These are phyloP conservation scores for Taeniopygia guttata DNA, from an alignment of 2,797 vertebrate genomes.

Conservation along the genomic window DNA sequence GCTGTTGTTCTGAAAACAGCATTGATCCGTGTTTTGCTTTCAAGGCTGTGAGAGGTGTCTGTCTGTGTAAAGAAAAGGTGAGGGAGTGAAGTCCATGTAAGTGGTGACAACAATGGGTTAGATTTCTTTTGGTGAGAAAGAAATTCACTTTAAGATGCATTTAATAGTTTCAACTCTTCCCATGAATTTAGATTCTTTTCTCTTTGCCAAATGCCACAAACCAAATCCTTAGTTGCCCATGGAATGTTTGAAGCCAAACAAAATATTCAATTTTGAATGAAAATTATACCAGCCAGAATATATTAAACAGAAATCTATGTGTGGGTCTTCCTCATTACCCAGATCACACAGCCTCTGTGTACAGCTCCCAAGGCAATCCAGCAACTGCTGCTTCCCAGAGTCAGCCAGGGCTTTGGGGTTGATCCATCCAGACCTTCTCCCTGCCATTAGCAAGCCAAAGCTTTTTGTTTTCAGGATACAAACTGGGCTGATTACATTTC, in stretches of 20 bases:
- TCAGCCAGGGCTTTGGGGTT: background rate
- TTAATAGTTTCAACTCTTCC: background rate
- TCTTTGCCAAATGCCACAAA: background rate
- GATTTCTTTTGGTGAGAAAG: background rate
- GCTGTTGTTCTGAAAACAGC: background rate
- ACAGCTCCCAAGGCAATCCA: background rate
- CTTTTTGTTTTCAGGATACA: background rate
- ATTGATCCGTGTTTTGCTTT: background rate
- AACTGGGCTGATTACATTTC: background rate
- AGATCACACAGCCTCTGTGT: background rate
- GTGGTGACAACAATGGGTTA: background rate
- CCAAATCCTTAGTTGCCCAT: background rate
- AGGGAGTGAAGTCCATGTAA: background rate
- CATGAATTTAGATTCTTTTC: background rate
- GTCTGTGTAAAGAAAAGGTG: background rate
- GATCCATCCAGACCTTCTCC: background rate
- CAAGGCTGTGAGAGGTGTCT: background rate
- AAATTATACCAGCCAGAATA: background rate
- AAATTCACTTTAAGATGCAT: background rate
- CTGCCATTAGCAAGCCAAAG: background rate
- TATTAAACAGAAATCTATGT: background rate
- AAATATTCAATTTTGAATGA: background rate
- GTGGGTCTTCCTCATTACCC: background rate
- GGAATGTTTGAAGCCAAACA: background rate
- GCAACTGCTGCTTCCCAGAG: background rate